Evolutionary conservation across 2,888 invertebrate genomes (phyloP).

Genomic region (Eulithis testata): DNA sequence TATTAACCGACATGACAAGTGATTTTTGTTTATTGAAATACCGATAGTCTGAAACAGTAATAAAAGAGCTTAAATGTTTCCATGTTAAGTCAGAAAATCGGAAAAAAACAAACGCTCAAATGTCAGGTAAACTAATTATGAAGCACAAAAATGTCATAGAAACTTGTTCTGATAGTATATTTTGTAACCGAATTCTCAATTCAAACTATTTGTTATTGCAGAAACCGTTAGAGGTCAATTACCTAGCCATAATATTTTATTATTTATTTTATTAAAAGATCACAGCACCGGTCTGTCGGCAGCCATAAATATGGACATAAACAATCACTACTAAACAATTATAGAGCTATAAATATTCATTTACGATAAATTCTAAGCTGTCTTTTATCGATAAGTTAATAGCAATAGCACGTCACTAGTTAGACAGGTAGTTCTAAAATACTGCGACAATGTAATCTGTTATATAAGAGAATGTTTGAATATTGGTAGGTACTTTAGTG

Average conservation of each 20-base stretch:
- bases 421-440: constrained; percentile 1
- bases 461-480: too few relatives aligned
- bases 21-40: too few relatives aligned
- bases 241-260: constrained; percentile 35
- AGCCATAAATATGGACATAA: constrained; percentile 44
- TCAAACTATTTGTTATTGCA: constrained; percentile 9
- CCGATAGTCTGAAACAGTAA: too few relatives aligned
- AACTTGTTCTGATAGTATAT: too few relatives aligned
- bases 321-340: constrained; percentile 62
- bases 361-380: constrained; percentile 57
- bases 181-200: constrained; percentile 9
- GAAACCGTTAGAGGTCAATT: constrained; percentile 37
- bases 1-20: too few relatives aligned
- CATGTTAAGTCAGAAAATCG: too few relatives aligned
- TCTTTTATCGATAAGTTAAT: constrained; percentile 63
- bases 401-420: constrained; percentile 51
- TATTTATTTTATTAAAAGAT: constrained; percentile 39
- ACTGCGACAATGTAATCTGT: too few relatives aligned
- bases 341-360: constrained; percentile 62
- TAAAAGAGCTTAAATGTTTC: too few relatives aligned
- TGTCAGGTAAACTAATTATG: too few relatives aligned
- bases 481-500: too few relatives aligned
- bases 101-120: too few relatives aligned
- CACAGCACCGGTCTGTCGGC: constrained; percentile 35
- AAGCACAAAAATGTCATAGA: too few relatives aligned